Conservation (phyloP, 2,888 invertebrate genomes). For the Spodoptera picta region DNA sequence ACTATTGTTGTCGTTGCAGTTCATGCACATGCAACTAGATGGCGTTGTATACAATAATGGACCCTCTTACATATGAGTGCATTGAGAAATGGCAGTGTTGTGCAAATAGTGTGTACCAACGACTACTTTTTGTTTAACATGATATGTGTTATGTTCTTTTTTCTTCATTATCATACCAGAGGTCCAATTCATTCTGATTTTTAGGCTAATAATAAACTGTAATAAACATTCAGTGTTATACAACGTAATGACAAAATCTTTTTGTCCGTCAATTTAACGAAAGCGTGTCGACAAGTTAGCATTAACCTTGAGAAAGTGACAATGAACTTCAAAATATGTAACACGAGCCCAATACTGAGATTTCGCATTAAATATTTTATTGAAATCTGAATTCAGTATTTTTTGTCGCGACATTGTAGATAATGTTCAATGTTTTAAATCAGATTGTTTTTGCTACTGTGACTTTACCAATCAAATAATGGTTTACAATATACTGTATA, state of each 20-base stretch:
- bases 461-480: too few species aligned
- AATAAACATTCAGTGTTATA: constrained; percentile 34
- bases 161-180: not conserved
- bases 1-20: constrained; percentile 1
- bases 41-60: constrained; percentile 40
- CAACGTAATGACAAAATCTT: constrained; percentile 50
- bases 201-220: constrained; percentile 16
- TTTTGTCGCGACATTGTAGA: constrained; percentile 9
- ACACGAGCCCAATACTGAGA: constrained; percentile 38
- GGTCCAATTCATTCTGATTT: constrained; percentile 14
- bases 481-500: too few species aligned
- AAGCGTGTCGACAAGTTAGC: constrained; percentile 51
- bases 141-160: too few species aligned
- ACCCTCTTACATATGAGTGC: not conserved
- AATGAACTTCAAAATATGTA: constrained; percentile 55
- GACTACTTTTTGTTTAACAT: too few species aligned
- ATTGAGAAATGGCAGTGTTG: not conserved
- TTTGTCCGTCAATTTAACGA: constrained; percentile 51
- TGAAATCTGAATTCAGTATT: constrained; percentile 22
- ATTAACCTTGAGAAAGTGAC: constrained; percentile 52
- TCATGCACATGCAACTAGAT: constrained; percentile 25
- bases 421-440: constrained; percentile 5
- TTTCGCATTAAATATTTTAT: constrained; percentile 33
- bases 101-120: too few species aligned
- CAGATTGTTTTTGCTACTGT: too few species aligned